Evolutionary conservation across 2,113 vertebrate species (phyloP).

Genomic region (Pimephales promelas): DNA sequence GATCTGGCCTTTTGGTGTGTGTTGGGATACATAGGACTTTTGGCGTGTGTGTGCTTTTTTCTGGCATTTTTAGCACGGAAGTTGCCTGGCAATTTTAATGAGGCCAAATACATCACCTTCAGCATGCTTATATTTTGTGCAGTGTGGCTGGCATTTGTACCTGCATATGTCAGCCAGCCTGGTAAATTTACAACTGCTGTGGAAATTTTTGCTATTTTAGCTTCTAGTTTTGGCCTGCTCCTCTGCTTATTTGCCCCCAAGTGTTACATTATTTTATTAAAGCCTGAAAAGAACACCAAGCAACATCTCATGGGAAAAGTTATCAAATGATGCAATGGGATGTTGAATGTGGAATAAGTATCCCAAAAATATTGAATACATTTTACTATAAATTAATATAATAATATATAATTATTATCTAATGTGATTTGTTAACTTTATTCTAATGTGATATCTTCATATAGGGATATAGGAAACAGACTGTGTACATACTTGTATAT

Average conservation of each 20-base stretch:
- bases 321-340: constrained; percentile 3
- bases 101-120: constrained; percentile 63
- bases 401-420: neutral
- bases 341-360: too few relatives aligned
- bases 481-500: neutral
- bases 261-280: constrained; percentile 52
- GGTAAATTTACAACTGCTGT: constrained; percentile 63
- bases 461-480: neutral
- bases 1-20: constrained; percentile 60
- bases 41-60: constrained; percentile 59
- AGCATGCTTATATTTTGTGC: constrained; percentile 66
- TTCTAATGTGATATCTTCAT: neutral
- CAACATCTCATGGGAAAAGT: constrained; percentile 46
- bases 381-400: neutral
- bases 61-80: constrained; percentile 61
- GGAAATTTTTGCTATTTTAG: constrained; percentile 54
- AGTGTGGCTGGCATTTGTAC: constrained; percentile 63
- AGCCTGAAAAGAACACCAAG: constrained; percentile 52
- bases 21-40: constrained; percentile 61
- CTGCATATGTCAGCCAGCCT: constrained; percentile 61
- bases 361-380: too few relatives aligned
- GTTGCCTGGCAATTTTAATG: constrained; percentile 61
- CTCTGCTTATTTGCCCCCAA: constrained; percentile 52
- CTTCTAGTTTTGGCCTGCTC: constrained; percentile 53
- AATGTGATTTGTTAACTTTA: neutral